phyloP scores from a whole-genome alignment of 2,113 vertebrate genomes.

The Bubo scandiacus region DNA sequence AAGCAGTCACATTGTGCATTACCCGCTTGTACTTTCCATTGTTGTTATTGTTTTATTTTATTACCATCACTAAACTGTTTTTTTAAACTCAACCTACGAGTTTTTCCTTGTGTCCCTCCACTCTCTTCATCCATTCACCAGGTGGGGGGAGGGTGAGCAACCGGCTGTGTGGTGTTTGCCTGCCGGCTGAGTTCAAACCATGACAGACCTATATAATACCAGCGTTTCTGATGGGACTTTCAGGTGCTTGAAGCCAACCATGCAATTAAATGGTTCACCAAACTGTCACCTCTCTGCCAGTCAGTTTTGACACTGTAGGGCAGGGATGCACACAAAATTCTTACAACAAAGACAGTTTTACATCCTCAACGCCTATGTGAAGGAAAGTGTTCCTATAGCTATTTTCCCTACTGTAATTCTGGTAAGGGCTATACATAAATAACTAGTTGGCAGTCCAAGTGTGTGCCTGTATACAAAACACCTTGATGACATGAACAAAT shows the following conservation, averaged over 20 bases:
- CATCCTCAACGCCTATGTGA: background rate
- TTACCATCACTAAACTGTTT: too few relatives aligned
- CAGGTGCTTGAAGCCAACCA: background rate
- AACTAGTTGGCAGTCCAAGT: background rate
- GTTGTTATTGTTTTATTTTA: too few relatives aligned
- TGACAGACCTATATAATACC: too few relatives aligned
- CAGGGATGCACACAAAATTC: background rate
- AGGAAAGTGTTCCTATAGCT: background rate
- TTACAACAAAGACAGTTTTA: background rate
- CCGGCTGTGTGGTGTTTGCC: too few relatives aligned
- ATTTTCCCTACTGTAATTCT: background rate
- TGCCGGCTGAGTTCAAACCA: too few relatives aligned
- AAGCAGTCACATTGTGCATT: too few relatives aligned
- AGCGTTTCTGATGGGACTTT: background rate
- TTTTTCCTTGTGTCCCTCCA: too few relatives aligned
- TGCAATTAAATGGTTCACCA: background rate
- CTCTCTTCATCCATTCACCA: too few relatives aligned
- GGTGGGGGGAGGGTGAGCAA: too few relatives aligned
- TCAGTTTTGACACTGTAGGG: background rate
- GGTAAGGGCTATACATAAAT: background rate
- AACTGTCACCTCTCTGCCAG: background rate
- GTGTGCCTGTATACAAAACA: background rate
- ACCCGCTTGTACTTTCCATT: too few relatives aligned
- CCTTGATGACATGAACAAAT: background rate
- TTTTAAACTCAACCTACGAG: too few relatives aligned